Percentiles rank a stretch among this genome's conserved stretches.
Conservation (phyloP, 2,113 vertebrate genomes). For the Otolemur garnettii region DNA sequence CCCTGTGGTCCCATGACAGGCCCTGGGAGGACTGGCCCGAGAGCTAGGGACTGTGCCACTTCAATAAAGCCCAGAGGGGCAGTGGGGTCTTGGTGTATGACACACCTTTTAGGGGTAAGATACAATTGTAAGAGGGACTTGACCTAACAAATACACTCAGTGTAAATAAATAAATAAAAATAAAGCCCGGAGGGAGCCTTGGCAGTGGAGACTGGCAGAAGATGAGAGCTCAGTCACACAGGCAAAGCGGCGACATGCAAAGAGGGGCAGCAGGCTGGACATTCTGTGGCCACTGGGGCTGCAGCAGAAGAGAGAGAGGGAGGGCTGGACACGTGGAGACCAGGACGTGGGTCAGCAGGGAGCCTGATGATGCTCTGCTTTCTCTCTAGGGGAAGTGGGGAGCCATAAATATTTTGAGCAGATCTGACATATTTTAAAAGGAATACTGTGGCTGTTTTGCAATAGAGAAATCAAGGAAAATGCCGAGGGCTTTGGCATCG, state of each 20-base stretch:
- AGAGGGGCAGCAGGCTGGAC: neutral
- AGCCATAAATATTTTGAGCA: neutral
- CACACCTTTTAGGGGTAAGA: too few relatives aligned
- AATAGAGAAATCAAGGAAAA: neutral
- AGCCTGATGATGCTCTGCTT: neutral
- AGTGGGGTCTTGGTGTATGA: too few relatives aligned
- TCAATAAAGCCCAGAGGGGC: too few relatives aligned
- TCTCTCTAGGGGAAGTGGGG: neutral
- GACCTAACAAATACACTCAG: too few relatives aligned
- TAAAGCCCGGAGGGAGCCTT: too few relatives aligned
- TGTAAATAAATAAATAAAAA: too few relatives aligned
- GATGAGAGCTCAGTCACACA: neutral
- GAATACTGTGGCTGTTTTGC: too few relatives aligned
- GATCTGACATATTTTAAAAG: conserved; percentile 13
- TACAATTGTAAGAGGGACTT: too few relatives aligned
- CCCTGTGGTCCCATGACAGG: neutral
- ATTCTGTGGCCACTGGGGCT: neutral
- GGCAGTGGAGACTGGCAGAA: neutral
- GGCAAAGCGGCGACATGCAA: neutral
- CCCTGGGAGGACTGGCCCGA: neutral
- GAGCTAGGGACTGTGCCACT: too few relatives aligned
- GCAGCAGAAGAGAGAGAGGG: neutral
- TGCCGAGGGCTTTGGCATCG: neutral
- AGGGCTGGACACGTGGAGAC: too few relatives aligned
- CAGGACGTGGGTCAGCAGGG: neutral